These are phyloP conservation scores for Drosophila subpulchrella DNA, from an alignment of 1,140 invertebrate genomes.

Conservation along the genomic window DNA sequence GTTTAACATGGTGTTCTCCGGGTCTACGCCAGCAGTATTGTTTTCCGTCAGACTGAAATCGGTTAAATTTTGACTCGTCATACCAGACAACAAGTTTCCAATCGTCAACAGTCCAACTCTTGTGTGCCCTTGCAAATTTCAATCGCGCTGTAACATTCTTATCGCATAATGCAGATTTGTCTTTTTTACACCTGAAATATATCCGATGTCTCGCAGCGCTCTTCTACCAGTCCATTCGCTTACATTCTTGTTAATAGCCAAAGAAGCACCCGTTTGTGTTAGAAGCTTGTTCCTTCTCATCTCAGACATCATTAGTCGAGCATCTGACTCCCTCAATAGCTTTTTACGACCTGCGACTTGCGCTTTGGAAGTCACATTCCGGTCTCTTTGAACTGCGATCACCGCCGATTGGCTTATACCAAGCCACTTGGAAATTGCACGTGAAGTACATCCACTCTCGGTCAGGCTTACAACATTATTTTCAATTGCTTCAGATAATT, in stretches of 20 bases:
- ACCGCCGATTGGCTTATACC: neutral
- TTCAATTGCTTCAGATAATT: too few relatives aligned
- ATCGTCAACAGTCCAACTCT: neutral
- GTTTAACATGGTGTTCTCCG: too few relatives aligned
- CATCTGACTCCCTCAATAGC: neutral
- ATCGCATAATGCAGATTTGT: too few relatives aligned
- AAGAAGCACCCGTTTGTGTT: neutral
- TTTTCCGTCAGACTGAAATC: neutral
- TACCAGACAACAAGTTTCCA: neutral
- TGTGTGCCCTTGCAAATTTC: neutral
- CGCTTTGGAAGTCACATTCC: neutral
- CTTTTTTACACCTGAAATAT: neutral
- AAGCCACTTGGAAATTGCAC: neutral
- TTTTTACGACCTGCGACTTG: neutral
- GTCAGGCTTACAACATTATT: neutral
- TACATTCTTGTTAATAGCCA: neutral
- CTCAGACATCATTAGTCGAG: too few relatives aligned
- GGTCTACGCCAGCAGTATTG: slow-evolving; percentile 1
- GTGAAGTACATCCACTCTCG: neutral
- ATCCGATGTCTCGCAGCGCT: neutral
- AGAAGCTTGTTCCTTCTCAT: too few relatives aligned
- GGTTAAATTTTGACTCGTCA: neutral
- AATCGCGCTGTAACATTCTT: too few relatives aligned
- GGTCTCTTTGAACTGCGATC: neutral
- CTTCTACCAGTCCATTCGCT: too few relatives aligned